phyloP scores from a whole-genome alignment of 2,113 vertebrate genomes.

The Probosciger aterrimus region DNA sequence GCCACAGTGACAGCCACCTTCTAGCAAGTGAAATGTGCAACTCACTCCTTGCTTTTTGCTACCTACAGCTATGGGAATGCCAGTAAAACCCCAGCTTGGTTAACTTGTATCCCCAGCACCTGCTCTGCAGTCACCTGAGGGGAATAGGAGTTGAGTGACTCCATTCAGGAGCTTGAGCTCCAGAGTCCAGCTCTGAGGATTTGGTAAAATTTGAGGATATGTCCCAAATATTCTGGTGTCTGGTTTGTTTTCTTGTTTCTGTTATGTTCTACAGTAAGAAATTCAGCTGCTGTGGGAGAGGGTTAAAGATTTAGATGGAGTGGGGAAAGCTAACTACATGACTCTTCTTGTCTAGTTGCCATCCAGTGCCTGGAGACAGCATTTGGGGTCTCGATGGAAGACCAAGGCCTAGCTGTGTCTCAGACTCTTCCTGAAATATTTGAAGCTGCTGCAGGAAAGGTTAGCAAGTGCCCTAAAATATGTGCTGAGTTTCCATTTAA shows the following conservation, averaged over 20 bases:
- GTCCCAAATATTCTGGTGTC: not conserved
- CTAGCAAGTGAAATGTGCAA: fast-evolving
- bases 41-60: not conserved
- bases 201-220: not conserved
- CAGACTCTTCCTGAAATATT: conserved; percentile 90
- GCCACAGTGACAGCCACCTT: not conserved
- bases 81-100: not conserved
- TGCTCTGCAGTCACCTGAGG: not conserved
- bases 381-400: conserved; percentile 86
- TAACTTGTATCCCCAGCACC: not conserved
- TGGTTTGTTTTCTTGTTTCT: fast-evolving
- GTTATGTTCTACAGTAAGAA: not conserved
- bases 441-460: conserved; percentile 72
- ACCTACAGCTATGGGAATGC: not conserved
- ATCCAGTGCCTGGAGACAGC: conserved; percentile 97
- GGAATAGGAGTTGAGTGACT: fast-evolving
- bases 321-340: not conserved
- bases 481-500: not conserved
- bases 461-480: not conserved
- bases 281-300: fast-evolving
- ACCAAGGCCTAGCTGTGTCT: conserved; percentile 81
- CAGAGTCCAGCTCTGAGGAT: not conserved
- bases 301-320: fast-evolving
- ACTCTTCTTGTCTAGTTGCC: conserved; percentile 76
- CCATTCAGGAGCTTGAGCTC: not conserved